phyloP scores from a whole-genome alignment of 2,797 vertebrate species.

The Lagodon rhomboides region DNA sequence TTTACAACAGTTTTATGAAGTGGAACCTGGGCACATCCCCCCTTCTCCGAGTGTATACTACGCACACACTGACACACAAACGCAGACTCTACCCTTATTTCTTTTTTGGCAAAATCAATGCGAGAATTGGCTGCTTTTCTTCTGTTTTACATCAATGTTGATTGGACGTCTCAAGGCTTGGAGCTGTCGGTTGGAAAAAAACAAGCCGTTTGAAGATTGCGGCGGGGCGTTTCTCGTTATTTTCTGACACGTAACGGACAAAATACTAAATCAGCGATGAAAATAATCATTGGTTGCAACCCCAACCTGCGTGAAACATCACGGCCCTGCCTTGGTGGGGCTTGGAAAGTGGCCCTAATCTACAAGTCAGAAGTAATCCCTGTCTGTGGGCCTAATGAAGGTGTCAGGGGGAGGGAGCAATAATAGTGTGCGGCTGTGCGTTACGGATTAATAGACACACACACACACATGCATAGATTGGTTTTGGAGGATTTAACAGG shows the following conservation, averaged over 20 bases:
- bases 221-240: background rate
- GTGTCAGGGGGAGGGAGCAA: slow-evolving; percentile 73
- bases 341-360: slow-evolving; percentile 45
- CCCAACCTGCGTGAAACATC: background rate
- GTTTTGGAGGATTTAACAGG: slow-evolving; percentile 58
- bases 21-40: slow-evolving; percentile 57
- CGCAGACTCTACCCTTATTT: slow-evolving; percentile 1
- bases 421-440: slow-evolving; percentile 74
- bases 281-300: slow-evolving; percentile 18
- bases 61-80: slow-evolving; percentile 2
- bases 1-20: slow-evolving; percentile 74
- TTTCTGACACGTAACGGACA: slow-evolving; percentile 10
- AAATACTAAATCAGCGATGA: background rate
- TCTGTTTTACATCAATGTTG: background rate
- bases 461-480: slow-evolving; percentile 41
- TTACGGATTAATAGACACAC: slow-evolving; percentile 73
- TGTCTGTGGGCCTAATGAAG: slow-evolving; percentile 72
- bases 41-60: slow-evolving; percentile 22
- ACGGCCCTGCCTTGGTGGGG: background rate
- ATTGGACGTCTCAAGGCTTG: background rate
- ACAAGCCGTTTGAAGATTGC: background rate
- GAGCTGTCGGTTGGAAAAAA: background rate
- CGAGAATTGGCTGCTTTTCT: background rate
- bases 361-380: slow-evolving; percentile 61
- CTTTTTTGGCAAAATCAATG: background rate